Percentiles rank a stretch among this genome's conserved stretches.
Evolutionary conservation across 2,888 invertebrate species (phyloP).

Genomic region (Eupithecia subumbrata): DNA sequence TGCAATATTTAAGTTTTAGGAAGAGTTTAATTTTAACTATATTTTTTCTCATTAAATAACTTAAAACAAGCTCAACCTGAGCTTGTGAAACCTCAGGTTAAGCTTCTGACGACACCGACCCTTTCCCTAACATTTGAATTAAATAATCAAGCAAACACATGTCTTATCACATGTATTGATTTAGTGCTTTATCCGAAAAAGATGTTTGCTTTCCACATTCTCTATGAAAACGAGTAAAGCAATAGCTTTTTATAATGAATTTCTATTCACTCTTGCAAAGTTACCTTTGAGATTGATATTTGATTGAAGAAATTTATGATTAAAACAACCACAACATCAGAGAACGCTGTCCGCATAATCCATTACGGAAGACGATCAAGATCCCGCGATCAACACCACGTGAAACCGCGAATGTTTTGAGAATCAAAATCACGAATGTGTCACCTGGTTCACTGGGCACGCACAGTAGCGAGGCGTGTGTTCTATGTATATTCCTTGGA

Average conservation of each 20-base stretch:
- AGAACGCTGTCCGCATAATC: neutral
- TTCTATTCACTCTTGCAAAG: neutral
- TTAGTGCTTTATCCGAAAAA: conserved; percentile 6
- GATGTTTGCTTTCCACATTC: conserved; percentile 24
- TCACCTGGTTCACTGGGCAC: conserved; percentile 55
- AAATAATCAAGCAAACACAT: neutral
- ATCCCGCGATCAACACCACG: conserved; percentile 9
- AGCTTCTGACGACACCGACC: neutral
- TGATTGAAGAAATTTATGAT: conserved; percentile 2
- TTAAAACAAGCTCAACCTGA: neutral
- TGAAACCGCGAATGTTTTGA: conserved; percentile 4
- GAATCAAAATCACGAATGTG: conserved; percentile 11
- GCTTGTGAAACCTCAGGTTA: neutral
- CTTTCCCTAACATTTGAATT: conserved; percentile 1
- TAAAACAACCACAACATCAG: conserved; percentile 3
- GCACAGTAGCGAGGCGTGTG: conserved; percentile 62
- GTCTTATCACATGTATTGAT: neutral
- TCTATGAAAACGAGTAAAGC: conserved; percentile 33
- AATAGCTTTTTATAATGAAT: neutral
- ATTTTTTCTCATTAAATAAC: conserved; percentile 3
- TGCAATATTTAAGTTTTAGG: conserved; percentile 15
- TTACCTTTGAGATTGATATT: conserved; percentile 5
- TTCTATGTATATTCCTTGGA: conserved; percentile 77
- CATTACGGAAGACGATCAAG: neutral
- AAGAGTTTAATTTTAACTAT: conserved; percentile 19